Conservation (phyloP, 2,797 vertebrate species). For the Brachyalestes nurse region DNA sequence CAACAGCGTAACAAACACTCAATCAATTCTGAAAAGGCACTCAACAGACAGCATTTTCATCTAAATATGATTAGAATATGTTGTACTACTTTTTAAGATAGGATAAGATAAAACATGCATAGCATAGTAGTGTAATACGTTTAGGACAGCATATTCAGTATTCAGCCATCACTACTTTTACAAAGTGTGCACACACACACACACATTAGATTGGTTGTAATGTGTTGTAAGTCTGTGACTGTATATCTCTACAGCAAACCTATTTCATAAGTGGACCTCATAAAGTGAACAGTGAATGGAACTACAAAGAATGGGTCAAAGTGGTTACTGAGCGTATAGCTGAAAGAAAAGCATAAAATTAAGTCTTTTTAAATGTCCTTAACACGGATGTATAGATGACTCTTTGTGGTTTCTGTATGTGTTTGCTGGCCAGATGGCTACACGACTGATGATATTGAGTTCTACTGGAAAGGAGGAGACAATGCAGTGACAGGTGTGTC, state of each 20-base stretch:
- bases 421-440: constrained; percentile 86
- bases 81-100: no score
- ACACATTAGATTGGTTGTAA: background rate
- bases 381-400: background rate
- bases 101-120: no score
- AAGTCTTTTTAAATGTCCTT: background rate
- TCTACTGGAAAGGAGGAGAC: constrained; percentile 97
- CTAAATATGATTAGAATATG: no score
- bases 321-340: background rate
- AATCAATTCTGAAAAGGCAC: no score
- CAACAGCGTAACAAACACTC: no score
- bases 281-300: background rate
- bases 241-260: background rate
- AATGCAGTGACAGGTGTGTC: constrained; percentile 92
- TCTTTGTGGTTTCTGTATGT: constrained; percentile 16
- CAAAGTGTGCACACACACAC: background rate
- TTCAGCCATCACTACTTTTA: no score
- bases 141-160: no score
- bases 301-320: background rate
- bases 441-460: constrained; percentile 97
- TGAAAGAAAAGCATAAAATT: background rate
- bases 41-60: no score
- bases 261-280: background rate
- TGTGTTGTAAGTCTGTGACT: background rate
- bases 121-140: no score